Conservation (phyloP, 30 jellyfish, hydroid and myxozoan species). For the Hydractinia echinata region DNA sequence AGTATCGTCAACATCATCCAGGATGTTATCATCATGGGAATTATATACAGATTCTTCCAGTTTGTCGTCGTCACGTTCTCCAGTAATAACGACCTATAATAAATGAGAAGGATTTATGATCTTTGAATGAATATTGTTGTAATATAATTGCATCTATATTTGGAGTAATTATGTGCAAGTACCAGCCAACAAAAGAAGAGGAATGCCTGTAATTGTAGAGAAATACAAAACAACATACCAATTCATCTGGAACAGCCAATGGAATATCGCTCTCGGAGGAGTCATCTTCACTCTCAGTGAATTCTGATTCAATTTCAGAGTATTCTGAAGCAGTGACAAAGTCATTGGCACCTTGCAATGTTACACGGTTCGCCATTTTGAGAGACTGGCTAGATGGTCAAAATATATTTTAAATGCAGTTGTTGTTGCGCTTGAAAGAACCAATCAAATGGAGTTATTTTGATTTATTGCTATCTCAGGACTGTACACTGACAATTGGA, state of each 20-base stretch:
- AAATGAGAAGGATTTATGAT: background rate
- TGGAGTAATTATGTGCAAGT: background rate
- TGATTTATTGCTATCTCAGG: slow-evolving; percentile 9
- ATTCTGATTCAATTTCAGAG: slow-evolving; percentile 4
- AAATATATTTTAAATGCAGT: background rate
- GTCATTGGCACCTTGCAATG: slow-evolving; percentile 9
- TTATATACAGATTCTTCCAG: background rate
- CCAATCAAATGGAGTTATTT: background rate
- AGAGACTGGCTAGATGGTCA: background rate
- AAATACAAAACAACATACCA: background rate
- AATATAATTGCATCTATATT: too few species aligned
- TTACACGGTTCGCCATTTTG: slow-evolving; percentile 9
- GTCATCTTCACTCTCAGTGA: background rate
- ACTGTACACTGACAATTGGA: slow-evolving; percentile 1
- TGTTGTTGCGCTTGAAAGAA: background rate
- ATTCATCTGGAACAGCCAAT: slow-evolving; percentile 5
- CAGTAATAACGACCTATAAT: background rate
- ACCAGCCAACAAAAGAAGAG: slow-evolving; percentile 7
- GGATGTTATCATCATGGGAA: slow-evolving; percentile 1
- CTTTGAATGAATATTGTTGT: slow-evolving; percentile 3
- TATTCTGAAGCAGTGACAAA: slow-evolving; percentile 6
- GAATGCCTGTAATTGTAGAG: slow-evolving; percentile 3
- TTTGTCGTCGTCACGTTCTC: slow-evolving; percentile 4
- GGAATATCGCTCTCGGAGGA: slow-evolving; percentile 5
- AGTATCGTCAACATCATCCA: background rate